Evolutionary conservation across 2,113 vertebrate genomes (phyloP).

Genomic region (Lagenorhynchus albirostris): DNA sequence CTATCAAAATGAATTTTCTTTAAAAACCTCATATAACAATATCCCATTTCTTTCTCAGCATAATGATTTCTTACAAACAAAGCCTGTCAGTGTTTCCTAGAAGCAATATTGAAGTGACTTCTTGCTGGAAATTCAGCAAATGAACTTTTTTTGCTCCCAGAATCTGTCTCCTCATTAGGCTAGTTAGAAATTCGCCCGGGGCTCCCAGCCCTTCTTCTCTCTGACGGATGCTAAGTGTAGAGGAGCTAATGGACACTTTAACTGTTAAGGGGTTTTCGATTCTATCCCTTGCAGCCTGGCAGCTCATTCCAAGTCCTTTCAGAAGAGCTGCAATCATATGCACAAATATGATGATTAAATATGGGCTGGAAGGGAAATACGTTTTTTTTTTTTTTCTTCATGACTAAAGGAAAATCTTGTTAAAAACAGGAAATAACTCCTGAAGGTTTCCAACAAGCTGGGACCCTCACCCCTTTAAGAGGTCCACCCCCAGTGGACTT

Average conservation of each 20-base stretch:
- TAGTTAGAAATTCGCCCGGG: slow-evolving; percentile 60
- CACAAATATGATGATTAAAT: slow-evolving; percentile 60
- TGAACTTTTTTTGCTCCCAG: slow-evolving; percentile 66
- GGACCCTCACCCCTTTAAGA: neutral
- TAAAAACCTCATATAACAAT: slow-evolving; percentile 66
- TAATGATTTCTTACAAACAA: slow-evolving; percentile 77
- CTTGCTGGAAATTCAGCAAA: slow-evolving; percentile 72
- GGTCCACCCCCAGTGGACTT: neutral
- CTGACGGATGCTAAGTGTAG: slow-evolving; percentile 58
- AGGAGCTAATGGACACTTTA: slow-evolving; percentile 63
- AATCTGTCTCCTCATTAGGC: slow-evolving; percentile 61
- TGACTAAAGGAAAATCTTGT: slow-evolving; percentile 18
- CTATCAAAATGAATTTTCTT: slow-evolving; percentile 70
- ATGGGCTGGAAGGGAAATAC: slow-evolving; percentile 33
- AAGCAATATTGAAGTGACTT: slow-evolving; percentile 74
- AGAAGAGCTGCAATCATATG: slow-evolving; percentile 47
- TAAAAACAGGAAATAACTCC: slow-evolving; percentile 34
- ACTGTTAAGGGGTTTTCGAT: slow-evolving; percentile 48
- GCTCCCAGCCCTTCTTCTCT: slow-evolving; percentile 51
- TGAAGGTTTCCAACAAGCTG: neutral
- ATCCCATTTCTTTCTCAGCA: slow-evolving; percentile 66
- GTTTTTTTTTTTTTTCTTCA: neutral
- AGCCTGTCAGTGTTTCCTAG: slow-evolving; percentile 75
- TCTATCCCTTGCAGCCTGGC: slow-evolving; percentile 38
- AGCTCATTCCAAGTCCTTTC: slow-evolving; percentile 45